phyloP scores from a whole-genome alignment of 2,888 invertebrate species.

The Ochropacha duplaris region DNA sequence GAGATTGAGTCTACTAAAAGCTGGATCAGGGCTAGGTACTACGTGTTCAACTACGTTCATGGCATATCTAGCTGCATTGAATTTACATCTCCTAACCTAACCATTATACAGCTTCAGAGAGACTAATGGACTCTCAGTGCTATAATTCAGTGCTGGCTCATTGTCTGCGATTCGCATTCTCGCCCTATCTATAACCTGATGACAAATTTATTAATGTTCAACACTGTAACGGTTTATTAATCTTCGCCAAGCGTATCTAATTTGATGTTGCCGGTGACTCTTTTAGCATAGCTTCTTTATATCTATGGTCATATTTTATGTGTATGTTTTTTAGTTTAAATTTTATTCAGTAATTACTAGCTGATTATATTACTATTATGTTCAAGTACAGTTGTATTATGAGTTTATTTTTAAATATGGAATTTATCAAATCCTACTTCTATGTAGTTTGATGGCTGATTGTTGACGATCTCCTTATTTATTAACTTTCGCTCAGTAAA shows the following conservation, averaged over 20 bases:
- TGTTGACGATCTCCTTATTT: not conserved
- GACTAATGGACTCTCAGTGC: conserved; percentile 75
- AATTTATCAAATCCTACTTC: not conserved
- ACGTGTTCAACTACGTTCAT: conserved; percentile 3
- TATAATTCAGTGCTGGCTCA: conserved; percentile 75
- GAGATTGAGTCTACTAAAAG: not conserved
- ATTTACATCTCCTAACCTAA: conserved; percentile 45
- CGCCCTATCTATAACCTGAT: conserved; percentile 73
- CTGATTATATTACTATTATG: not conserved
- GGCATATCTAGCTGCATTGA: conserved; percentile 53
- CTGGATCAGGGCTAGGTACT: not conserved
- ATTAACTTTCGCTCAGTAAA: not conserved
- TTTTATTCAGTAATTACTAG: not conserved
- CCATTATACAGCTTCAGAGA: conserved; percentile 74
- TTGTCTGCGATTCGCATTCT: conserved; percentile 75
- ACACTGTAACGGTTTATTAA: conserved; percentile 70
- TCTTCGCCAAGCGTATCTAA: conserved; percentile 53
- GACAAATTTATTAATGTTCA: conserved; percentile 81
- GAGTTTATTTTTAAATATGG: too few species aligned
- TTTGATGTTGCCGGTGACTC: conserved; percentile 57
- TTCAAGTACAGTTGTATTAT: too few species aligned
- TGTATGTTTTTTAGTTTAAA: not conserved
- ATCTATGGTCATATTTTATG: conserved; percentile 1
- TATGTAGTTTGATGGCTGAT: too few species aligned
- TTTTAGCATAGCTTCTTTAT: conserved; percentile 7